Percentiles rank a stretch among this genome's conserved stretches.
Evolutionary conservation across 1,140 invertebrate genomes (phyloP).

Genomic region (Probaryconus sp.): DNA sequence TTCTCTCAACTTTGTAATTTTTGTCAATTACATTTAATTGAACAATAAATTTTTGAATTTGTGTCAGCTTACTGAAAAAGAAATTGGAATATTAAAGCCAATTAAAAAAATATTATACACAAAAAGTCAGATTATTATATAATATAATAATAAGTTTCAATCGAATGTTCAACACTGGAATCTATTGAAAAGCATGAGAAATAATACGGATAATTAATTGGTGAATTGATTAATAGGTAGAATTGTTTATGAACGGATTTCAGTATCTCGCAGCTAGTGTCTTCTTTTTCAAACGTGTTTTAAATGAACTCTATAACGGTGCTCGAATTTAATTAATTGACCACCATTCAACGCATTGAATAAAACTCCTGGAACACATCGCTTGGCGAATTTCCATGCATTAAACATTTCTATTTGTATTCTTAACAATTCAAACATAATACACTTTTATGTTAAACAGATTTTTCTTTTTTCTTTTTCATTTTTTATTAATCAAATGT

Average conservation of each 20-base stretch:
- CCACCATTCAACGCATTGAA: conserved; percentile 21
- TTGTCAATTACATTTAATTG: too few species aligned
- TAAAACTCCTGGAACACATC: conserved; percentile 24
- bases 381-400: conserved; percentile 55
- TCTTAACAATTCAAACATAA: not conserved
- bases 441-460: conserved; percentile 8
- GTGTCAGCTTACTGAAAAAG: too few species aligned
- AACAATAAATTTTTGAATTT: too few species aligned
- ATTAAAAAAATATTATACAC: too few species aligned
- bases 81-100: too few species aligned
- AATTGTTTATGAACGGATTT: conserved; percentile 11
- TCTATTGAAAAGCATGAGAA: conserved; percentile 14
- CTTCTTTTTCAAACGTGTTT: conserved; percentile 30
- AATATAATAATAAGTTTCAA: not conserved
- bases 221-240: conserved; percentile 20
- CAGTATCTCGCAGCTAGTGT: conserved; percentile 9
- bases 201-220: conserved; percentile 23
- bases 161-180: too few species aligned
- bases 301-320: conserved; percentile 42
- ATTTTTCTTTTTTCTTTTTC: too few species aligned
- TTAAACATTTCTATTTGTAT: conserved; percentile 57
- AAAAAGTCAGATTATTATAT: too few species aligned
- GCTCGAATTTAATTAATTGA: conserved; percentile 43
- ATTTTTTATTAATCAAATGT: too few species aligned
- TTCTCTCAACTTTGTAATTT: too few species aligned